These are phyloP conservation scores for Bufo bufo DNA, from an alignment of 2,113 vertebrate genomes.

Conservation along the genomic window DNA sequence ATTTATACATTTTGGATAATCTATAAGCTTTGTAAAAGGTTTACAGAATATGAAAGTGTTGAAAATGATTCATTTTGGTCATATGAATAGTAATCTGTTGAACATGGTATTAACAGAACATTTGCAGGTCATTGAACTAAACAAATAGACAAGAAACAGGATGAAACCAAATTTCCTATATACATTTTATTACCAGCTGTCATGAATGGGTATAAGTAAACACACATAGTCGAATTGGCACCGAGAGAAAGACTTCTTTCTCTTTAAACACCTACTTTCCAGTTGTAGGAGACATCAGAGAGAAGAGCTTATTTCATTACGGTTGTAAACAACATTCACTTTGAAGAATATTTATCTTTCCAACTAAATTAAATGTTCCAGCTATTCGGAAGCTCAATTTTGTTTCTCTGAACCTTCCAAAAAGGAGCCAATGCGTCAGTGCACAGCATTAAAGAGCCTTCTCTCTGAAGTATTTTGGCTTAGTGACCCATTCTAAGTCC, in stretches of 20 bases:
- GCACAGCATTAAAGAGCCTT: slow-evolving; percentile 78
- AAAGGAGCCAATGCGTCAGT: slow-evolving; percentile 78
- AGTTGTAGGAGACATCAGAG: background rate
- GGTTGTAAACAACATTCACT: slow-evolving; percentile 69
- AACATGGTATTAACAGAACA: background rate
- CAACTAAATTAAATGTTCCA: slow-evolving; percentile 79
- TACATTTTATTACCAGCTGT: background rate
- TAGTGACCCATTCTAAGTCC: slow-evolving; percentile 91
- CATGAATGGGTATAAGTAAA: slow-evolving; percentile 37
- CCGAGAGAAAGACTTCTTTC: background rate
- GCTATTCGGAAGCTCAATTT: slow-evolving; percentile 74
- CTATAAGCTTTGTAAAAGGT: background rate
- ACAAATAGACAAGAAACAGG: background rate
- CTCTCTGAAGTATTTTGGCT: slow-evolving; percentile 73
- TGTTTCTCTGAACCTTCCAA: slow-evolving; percentile 72
- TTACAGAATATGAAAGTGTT: background rate
- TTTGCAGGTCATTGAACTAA: background rate
- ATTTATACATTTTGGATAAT: background rate
- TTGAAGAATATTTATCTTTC: slow-evolving; percentile 71
- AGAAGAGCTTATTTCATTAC: slow-evolving; percentile 73
- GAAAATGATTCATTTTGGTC: background rate
- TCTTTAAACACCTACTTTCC: slow-evolving; percentile 17
- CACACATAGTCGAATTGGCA: slow-evolving; percentile 20
- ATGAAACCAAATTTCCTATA: background rate
- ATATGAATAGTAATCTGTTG: background rate